Evolutionary conservation across 2,888 invertebrate species (phyloP).

Genomic region (Thymelicus acteon): DNA sequence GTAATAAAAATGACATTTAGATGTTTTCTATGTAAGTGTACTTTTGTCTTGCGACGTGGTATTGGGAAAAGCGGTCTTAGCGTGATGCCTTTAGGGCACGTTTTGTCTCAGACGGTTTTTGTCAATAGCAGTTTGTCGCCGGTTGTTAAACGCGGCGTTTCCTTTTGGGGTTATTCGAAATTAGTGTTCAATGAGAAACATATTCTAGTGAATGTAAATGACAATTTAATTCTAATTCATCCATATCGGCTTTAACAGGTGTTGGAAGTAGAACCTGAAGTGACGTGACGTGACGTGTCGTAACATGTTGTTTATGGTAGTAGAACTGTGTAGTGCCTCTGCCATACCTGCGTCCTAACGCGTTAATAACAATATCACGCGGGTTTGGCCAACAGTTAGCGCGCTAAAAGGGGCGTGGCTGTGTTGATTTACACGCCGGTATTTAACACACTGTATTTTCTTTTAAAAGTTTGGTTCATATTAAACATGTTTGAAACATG

Average conservation of each 20-base stretch:
- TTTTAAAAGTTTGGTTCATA: too few relatives aligned
- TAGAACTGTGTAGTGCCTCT: too few relatives aligned
- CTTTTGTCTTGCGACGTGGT: conserved; percentile 44
- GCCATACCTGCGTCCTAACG: too few relatives aligned
- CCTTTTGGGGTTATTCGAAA: conserved; percentile 10
- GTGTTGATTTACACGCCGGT: too few relatives aligned
- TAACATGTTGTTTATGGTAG: neutral
- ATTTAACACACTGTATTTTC: too few relatives aligned
- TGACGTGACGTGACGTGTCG: neutral
- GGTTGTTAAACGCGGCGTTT: conserved; percentile 5
- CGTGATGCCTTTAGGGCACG: conserved; percentile 19
- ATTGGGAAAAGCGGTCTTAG: conserved; percentile 42
- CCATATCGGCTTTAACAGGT: too few relatives aligned
- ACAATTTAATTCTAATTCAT: neutral
- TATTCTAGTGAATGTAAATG: neutral
- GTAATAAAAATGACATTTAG: conserved; percentile 80
- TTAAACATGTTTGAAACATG: too few relatives aligned
- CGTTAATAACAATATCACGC: too few relatives aligned
- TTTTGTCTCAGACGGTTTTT: conserved; percentile 31
- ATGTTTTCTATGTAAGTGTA: conserved; percentile 55
- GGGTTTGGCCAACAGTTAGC: too few relatives aligned
- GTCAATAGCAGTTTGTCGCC: conserved; percentile 24
- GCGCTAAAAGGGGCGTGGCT: too few relatives aligned
- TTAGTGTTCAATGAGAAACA: conserved; percentile 9
- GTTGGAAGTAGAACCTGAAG: neutral